phyloP scores from a whole-genome alignment of 2,797 vertebrate species.

The Myiotriccus ornatus region DNA sequence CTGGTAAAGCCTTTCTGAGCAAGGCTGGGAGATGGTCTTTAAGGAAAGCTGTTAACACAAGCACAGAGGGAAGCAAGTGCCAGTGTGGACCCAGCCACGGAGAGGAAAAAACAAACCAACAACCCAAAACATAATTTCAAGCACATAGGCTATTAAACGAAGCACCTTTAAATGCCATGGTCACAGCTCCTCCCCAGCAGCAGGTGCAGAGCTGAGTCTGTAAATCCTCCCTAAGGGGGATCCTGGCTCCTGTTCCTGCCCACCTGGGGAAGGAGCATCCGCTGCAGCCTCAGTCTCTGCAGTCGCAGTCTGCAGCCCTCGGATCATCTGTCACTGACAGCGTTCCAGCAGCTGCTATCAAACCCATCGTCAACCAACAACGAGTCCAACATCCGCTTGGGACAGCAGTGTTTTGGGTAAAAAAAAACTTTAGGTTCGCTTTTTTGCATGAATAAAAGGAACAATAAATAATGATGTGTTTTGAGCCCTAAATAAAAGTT shows the following conservation, averaged over 20 bases:
- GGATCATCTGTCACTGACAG: accelerated
- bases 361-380: accelerated
- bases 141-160: accelerated
- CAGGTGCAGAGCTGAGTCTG: accelerated
- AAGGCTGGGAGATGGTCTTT: accelerated
- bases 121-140: neutral
- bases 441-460: neutral
- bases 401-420: neutral
- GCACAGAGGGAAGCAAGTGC: neutral
- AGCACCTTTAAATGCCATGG: accelerated
- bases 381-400: neutral
- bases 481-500: neutral
- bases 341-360: neutral
- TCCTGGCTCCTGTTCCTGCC: accelerated
- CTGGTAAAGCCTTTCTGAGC: too few species aligned
- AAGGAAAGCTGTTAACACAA: neutral
- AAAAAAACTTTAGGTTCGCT: neutral
- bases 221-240: accelerated
- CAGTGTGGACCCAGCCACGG: accelerated
- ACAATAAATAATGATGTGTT: neutral
- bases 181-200: neutral
- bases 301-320: accelerated
- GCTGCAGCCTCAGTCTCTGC: accelerated
- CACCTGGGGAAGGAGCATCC: accelerated
- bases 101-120: neutral